These are phyloP conservation scores for Natrix natrix DNA, from an alignment of 2,797 vertebrate genomes.

Conservation along the genomic window DNA sequence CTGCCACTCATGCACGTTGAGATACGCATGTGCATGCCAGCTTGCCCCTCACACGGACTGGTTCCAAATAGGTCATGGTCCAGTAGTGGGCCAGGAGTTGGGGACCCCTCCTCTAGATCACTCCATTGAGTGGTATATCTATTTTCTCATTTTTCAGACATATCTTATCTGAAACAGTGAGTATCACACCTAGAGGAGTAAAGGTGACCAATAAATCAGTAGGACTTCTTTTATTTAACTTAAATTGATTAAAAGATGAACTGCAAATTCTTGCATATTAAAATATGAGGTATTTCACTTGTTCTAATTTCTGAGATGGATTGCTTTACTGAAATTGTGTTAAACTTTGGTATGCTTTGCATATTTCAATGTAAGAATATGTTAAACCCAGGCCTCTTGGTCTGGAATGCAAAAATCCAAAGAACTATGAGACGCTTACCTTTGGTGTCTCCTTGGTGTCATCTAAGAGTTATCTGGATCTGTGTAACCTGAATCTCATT, in stretches of 20 bases:
- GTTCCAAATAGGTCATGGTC: too few relatives aligned
- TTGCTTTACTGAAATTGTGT: background rate
- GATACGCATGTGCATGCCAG: too few relatives aligned
- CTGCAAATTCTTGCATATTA: conserved; percentile 8
- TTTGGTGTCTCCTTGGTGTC: background rate
- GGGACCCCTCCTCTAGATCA: background rate
- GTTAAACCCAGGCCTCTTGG: background rate
- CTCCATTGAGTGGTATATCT: background rate
- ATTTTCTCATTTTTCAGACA: background rate
- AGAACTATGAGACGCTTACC: background rate
- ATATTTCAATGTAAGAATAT: background rate
- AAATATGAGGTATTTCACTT: background rate
- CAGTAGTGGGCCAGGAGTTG: background rate
- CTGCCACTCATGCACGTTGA: too few relatives aligned
- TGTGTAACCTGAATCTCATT: background rate
- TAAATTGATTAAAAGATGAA: conserved; percentile 39
- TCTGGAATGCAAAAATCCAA: background rate
- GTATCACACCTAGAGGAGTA: background rate
- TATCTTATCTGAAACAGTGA: background rate
- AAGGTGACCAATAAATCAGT: background rate
- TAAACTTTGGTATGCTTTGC: background rate
- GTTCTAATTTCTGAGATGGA: background rate
- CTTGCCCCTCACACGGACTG: accelerated
- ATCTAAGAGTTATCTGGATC: background rate
- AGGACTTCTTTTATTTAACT: background rate